These are phyloP conservation scores for Pherbina coryleti DNA, from an alignment of 2,888 invertebrate species.

Conservation along the genomic window DNA sequence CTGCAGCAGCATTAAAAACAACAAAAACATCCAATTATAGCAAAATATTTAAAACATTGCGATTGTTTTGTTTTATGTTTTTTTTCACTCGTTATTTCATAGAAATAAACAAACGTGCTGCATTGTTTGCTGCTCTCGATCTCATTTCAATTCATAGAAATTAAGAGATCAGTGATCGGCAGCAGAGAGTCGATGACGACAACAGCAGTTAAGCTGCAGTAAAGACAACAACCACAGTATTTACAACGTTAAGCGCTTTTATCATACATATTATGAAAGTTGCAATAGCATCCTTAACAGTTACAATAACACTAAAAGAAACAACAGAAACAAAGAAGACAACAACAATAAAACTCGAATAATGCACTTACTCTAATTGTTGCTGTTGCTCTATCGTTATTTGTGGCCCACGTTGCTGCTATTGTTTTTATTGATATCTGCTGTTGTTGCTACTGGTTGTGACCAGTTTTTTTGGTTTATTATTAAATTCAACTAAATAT, in stretches of 20 bases:
- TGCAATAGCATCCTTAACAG: not conserved
- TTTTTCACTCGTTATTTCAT: slow-evolving; percentile 44
- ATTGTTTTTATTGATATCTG: not conserved
- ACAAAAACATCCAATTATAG: not conserved
- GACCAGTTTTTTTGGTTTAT: not conserved
- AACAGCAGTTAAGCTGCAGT: not conserved
- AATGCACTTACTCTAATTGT: not conserved
- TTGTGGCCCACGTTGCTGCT: not conserved
- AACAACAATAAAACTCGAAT: not conserved
- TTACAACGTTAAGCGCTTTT: not conserved
- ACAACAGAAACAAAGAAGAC: not conserved
- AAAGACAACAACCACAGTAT: not conserved
- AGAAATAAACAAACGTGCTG: slow-evolving; percentile 41
- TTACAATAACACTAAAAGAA: not conserved
- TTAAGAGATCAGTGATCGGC: slow-evolving; percentile 24
- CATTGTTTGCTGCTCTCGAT: slow-evolving; percentile 18
- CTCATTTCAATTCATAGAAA: slow-evolving; percentile 15
- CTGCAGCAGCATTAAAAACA: slow-evolving; percentile 5
- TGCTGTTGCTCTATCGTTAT: not conserved
- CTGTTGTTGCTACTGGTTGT: too few species aligned
- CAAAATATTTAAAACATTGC: slow-evolving; percentile 36
- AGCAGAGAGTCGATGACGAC: not conserved
- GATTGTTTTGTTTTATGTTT: slow-evolving; percentile 29
- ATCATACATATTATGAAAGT: not conserved
- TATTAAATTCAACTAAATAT: slow-evolving; percentile 13